Base-by-base conservation (phyloP, 2,888 invertebrate genomes). In the Chloroclysta siterata region DNA sequence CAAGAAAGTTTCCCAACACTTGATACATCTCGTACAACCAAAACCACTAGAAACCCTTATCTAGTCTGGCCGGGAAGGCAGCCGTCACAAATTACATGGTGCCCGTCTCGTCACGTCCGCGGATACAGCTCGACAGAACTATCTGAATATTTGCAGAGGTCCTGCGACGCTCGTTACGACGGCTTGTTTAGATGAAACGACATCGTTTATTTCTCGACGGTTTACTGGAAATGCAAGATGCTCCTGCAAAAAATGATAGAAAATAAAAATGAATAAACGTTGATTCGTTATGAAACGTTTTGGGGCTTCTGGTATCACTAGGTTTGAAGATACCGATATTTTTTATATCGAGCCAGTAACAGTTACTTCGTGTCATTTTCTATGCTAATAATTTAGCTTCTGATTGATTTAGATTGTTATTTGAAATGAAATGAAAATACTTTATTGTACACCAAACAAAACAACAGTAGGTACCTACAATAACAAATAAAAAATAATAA, bases 61-160 rank as follows among this genome's bases (percentile, higher is more conserved):
- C 70, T 66, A 54, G 66, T 60, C 54, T 60, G 69, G 52, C 41
- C 56, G 61, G 62, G 54, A 52, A 60, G 57, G 54, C 66, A 66
- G 63, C 63, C 69, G 61, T 68, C 60, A 68, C 71, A 71, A 72
- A 72, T 72, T 70, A 66, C 69, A 22, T 5, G 48, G 59, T 56
- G 53, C 58, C 56, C 53, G 63, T 63, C 70, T 59, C 65, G 70
- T 64, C 65, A 69, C 71, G 69, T 71, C 46, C 55, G 51, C 56
- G 48, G 66, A 66, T 61, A 65, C 65, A 65, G 60, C 65, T 67
- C 60, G 58, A 62, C 59, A 50, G 64, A 63, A 63, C 68, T 66
- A 63, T 65, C 65, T 59, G 65, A 65, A 69, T 67, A 67, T 71
- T 68, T 69, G 57, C 48, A 57, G 57, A 51, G 51, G 56, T 60